Evolutionary conservation across 2,113 vertebrate species (phyloP), one percentile per base, ranked within the genome.

Genomic region (Vulpes vulpes): DNA sequence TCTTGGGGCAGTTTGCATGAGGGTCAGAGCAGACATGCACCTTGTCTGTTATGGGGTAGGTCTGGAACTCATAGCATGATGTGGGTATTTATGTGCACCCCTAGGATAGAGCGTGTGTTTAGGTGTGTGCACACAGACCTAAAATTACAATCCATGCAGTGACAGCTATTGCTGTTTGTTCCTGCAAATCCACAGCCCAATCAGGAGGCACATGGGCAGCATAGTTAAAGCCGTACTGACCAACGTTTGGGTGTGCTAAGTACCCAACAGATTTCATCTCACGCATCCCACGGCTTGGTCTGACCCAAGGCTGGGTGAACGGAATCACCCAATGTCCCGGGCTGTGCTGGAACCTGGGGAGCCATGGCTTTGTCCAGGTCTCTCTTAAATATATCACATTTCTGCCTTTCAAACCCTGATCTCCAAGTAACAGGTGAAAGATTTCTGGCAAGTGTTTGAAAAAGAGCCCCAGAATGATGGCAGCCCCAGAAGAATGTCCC

Each of bases 281-380:
- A 2, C n/a, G 3, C 27, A 1, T 55, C 73, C 22, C 22, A 14
- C 2, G 8, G 25, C 30, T 30, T 11, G 6, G 65, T 7, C 43
- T 15, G 53, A 86, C 19, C 27, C 27, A 49, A 22, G 15, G 20
- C 55, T 22, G 2, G 20, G 16, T 8, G 30, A 38, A 30, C 9
- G 8, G 55, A 12, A 3, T 74, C 43, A 8, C 43, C 11, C 2
- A 4, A 5, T 2, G 64, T 32, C 69, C 27, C 8, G 8, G 43
- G 43, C 43, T 43, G 43, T 3, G 3, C 38, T 32, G 2, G 11
- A 19, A 16, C 2, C 0, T 0, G 1, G 0, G 53, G 25, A 6
- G 55, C 22, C 53, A 4, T 0, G 7, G 57, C 53, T 27, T 43
- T 38, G 11, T 35, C 30, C 17, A 14, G 60, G 12, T 2, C 27